Evolutionary conservation across 2,797 vertebrate genomes (phyloP).

Genomic region (Channallabes apus): DNA sequence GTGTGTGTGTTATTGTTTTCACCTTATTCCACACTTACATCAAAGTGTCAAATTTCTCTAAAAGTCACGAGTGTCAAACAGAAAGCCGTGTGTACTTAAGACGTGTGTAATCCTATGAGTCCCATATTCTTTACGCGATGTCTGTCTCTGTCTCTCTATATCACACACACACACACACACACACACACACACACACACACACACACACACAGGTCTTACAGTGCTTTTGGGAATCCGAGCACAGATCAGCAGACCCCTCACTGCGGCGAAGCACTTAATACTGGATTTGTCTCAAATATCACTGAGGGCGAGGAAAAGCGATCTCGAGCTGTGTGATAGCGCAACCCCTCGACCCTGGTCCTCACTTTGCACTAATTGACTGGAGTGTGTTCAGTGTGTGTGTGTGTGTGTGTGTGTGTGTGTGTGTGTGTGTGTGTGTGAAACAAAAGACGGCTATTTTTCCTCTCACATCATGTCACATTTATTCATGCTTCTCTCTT

Average conservation of each 20-base stretch:
- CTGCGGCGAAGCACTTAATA: slow-evolving; percentile 7
- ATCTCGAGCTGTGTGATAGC: slow-evolving; percentile 15
- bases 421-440: too few species aligned
- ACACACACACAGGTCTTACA: not conserved
- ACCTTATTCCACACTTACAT: too few species aligned
- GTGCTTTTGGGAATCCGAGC: not conserved
- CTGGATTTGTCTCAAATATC: slow-evolving; percentile 30
- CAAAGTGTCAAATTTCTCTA: too few species aligned
- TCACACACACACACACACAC: too few species aligned
- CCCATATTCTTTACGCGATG: too few species aligned
- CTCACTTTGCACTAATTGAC: slow-evolving; percentile 19
- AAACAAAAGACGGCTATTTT: slow-evolving; percentile 1
- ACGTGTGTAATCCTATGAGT: too few species aligned
- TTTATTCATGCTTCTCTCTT: not conserved
- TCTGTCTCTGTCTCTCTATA: too few species aligned
- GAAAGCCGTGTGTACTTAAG: too few species aligned
- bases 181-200: slow-evolving; percentile 8
- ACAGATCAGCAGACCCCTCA: not conserved
- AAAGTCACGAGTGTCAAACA: too few species aligned
- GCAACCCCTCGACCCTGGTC: slow-evolving; percentile 2
- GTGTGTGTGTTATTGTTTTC: too few species aligned
- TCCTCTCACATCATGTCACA: not conserved
- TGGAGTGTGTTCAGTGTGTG: not conserved
- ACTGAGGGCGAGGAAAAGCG: slow-evolving; percentile 28
- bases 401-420: too few species aligned